Evolutionary conservation across 2,113 vertebrate species (phyloP).

Genomic region (Thunnus thynnus): DNA sequence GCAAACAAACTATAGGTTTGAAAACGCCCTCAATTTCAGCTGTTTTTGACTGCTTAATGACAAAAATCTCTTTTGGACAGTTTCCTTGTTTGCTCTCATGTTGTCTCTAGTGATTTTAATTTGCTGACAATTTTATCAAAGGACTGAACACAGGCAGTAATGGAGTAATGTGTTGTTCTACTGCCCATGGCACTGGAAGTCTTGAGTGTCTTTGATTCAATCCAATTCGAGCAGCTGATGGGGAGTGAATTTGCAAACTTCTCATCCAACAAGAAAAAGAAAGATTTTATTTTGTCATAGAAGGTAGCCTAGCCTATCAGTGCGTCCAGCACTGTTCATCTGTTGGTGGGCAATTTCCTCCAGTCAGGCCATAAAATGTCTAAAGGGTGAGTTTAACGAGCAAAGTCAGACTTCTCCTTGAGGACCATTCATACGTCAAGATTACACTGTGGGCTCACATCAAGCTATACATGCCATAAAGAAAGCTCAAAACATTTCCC

Average conservation of each 20-base stretch:
- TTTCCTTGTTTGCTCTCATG: not conserved
- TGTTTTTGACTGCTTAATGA: too few relatives aligned
- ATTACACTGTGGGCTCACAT: not conserved
- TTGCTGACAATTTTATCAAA: not conserved
- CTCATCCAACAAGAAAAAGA: not conserved
- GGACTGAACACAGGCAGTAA: too few relatives aligned
- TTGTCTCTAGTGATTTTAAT: not conserved
- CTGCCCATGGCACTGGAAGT: not conserved
- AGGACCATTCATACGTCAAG: not conserved
- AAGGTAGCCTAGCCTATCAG: not conserved
- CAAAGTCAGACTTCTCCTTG: constrained; percentile 1
- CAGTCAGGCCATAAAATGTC: not conserved
- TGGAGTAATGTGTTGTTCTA: not conserved
- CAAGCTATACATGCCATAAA: constrained; percentile 3
- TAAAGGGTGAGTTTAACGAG: not conserved
- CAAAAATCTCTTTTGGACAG: too few relatives aligned
- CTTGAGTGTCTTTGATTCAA: too few relatives aligned
- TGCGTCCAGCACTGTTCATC: not conserved
- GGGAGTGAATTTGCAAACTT: not conserved
- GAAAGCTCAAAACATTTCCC: not conserved
- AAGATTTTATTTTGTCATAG: not conserved
- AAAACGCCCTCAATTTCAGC: not conserved
- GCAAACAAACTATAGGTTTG: too few relatives aligned
- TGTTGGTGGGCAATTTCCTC: constrained; percentile 10
- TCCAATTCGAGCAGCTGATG: not conserved